Evolutionary conservation across 2,797 vertebrate genomes (phyloP).

Genomic region (Periparus ater): DNA sequence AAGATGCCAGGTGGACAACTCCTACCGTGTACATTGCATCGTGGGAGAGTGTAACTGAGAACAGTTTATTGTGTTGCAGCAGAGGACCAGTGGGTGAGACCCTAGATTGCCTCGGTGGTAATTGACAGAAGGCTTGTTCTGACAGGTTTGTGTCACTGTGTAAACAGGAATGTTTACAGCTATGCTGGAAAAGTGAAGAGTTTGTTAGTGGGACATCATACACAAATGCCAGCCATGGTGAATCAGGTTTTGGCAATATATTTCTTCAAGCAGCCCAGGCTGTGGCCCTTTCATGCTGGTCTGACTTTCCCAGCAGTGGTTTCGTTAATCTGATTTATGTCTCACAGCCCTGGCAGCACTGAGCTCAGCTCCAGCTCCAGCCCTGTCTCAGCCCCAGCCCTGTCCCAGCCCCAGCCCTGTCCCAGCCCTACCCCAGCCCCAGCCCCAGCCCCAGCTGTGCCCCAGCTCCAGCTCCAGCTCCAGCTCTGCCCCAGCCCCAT

Average conservation of each 20-base stretch:
- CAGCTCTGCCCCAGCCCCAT: rapidly evolving
- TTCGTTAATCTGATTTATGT: not conserved
- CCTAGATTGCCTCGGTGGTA: rapidly evolving
- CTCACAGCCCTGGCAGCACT: rapidly evolving
- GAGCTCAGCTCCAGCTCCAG: not conserved
- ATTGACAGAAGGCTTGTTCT: not conserved
- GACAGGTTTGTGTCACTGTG: not conserved
- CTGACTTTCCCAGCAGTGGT: not conserved
- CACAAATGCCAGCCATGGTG: rapidly evolving
- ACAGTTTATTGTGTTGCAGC: rapidly evolving
- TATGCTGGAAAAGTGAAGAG: not conserved
- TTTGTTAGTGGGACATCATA: not conserved
- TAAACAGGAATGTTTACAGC: not conserved
- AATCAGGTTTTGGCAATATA: not conserved
- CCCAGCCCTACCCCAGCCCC: rapidly evolving
- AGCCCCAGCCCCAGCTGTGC: too few species aligned
- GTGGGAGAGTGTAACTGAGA: not conserved
- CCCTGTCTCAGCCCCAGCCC: rapidly evolving
- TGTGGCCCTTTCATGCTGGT: not conserved
- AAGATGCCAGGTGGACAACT: not conserved
- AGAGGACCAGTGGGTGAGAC: not conserved
- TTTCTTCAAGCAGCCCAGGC: not conserved
- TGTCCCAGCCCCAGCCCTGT: rapidly evolving
- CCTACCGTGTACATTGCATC: not conserved
- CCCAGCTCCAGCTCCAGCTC: not conserved